phyloP scores from a whole-genome alignment of 2,888 invertebrate genomes.

The Pollenia labialis region DNA sequence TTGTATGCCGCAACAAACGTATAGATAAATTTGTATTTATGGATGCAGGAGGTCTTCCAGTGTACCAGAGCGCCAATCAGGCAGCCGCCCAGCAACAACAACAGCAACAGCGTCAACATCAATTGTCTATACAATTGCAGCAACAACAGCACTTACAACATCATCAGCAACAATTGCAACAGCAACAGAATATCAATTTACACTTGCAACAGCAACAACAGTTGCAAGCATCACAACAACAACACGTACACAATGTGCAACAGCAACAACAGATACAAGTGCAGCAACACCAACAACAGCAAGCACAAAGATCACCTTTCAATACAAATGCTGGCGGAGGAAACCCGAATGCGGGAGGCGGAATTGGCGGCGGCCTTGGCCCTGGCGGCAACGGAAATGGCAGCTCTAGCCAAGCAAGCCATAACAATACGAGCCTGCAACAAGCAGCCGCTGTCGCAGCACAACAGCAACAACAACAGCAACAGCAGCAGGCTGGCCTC shows the following conservation, averaged over 20 bases:
- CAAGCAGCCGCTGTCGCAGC: slow-evolving; percentile 41
- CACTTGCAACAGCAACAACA: slow-evolving; percentile 77
- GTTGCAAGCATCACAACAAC: slow-evolving; percentile 75
- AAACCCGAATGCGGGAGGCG: slow-evolving; percentile 77
- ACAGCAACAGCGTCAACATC: slow-evolving; percentile 85
- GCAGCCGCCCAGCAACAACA: slow-evolving; percentile 84
- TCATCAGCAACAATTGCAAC: slow-evolving; percentile 77
- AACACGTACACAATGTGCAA: slow-evolving; percentile 78
- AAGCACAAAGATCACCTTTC: slow-evolving; percentile 80
- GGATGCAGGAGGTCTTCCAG: slow-evolving; percentile 85
- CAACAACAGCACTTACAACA: slow-evolving; percentile 80
- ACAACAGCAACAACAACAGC: slow-evolving; percentile 66
- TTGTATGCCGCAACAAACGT: slow-evolving; percentile 77
- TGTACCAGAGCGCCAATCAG: slow-evolving; percentile 85
- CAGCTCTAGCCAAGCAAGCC: slow-evolving; percentile 75
- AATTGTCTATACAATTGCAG: slow-evolving; percentile 79
- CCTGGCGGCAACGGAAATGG: slow-evolving; percentile 82
- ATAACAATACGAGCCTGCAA: slow-evolving; percentile 59
- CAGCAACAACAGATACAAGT: slow-evolving; percentile 79
- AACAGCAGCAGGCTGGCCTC: slow-evolving; percentile 68
- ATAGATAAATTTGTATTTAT: slow-evolving; percentile 81
- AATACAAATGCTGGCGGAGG: slow-evolving; percentile 78
- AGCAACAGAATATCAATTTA: slow-evolving; percentile 83
- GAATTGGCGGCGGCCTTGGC: slow-evolving; percentile 80
- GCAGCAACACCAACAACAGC: slow-evolving; percentile 75